phyloP scores from a whole-genome alignment of 2,113 vertebrate species.

The Numida meleagris region DNA sequence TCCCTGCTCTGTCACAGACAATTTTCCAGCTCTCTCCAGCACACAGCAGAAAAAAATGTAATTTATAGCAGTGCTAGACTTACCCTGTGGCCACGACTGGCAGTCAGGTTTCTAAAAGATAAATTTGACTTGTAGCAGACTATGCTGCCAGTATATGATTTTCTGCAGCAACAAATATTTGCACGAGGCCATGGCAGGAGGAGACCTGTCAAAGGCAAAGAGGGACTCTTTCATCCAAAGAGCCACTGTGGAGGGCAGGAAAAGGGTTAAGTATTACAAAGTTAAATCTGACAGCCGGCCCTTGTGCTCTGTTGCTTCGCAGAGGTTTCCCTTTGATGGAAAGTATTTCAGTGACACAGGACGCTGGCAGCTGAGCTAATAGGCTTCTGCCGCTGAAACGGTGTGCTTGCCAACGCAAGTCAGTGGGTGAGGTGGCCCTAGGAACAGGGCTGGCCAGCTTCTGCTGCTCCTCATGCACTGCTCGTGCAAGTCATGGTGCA shows the following conservation, averaged over 20 bases:
- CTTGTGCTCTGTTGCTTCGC: neutral
- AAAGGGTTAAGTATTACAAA: conserved; percentile 40
- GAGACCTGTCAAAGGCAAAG: neutral
- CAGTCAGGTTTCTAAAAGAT: neutral
- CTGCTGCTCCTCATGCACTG: neutral
- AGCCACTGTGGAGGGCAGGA: neutral
- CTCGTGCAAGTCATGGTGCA: neutral
- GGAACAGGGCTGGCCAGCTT: neutral
- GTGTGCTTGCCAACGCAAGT: conserved; percentile 11
- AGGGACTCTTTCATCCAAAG: neutral
- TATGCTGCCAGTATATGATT: neutral
- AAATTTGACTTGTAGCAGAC: neutral
- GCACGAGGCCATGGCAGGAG: neutral
- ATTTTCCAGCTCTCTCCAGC: neutral
- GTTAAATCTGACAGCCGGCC: neutral
- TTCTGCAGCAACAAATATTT: neutral
- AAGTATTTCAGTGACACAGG: conserved; percentile 60
- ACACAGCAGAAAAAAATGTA: neutral
- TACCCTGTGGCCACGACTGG: neutral
- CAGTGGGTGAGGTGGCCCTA: neutral
- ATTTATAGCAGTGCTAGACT: neutral
- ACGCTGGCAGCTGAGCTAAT: conserved; percentile 25
- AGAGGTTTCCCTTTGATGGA: conserved; percentile 70
- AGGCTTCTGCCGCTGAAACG: neutral
- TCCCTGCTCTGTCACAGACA: neutral